Base-by-base conservation (phyloP, 2,797 vertebrate genomes). In the Coregonus suidteri region DNA sequence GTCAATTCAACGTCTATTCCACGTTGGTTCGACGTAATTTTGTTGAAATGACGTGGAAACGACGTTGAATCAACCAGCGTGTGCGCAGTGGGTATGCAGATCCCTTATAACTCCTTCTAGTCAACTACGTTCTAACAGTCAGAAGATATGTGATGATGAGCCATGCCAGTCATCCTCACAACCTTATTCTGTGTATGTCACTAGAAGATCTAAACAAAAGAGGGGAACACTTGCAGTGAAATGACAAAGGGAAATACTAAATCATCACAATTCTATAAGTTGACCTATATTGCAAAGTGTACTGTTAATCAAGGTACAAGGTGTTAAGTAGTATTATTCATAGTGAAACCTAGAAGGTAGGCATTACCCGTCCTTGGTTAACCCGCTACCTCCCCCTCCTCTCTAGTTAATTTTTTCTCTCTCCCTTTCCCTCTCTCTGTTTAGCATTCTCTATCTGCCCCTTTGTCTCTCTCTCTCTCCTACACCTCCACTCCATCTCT, bases 141-240 rank as follows among this genome's bases (percentile, higher is more conserved):
- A 31, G 16, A 54, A 9, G 59, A 52, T 13, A 13, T 53, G 41
- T 51, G 31, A 14, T 51, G 31, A 14, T 41, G 30, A 64, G 54
- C 30, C 31, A 25, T 7, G 31, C 9, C 25, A 62, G 59, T 15
- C 34, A 79, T 81, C 77, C 75, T 81, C 65, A 80, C 74, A 67
- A 30, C 52, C 51, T 77, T 37, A 41, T 70, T 66, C 65, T 65
- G 71, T 77, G 75, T 34, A 30, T 69, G 75, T 80, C 65, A 59
- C 53, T 73, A 77, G 31, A 70, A 77, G 47, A 70, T 30, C 18
- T 20, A 6, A 69, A 73, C 66, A 65, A 47, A 65, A 76, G 52
- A 31, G 37, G 35, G 37, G n/a, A 77, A 74, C 54, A 71, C 47
- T 20, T 9, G 13, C 41, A 52, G 14, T 75, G 20, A 67, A 35